Base-by-base conservation (phyloP, 2,797 vertebrate genomes). In the Melopsittacus undulatus region DNA sequence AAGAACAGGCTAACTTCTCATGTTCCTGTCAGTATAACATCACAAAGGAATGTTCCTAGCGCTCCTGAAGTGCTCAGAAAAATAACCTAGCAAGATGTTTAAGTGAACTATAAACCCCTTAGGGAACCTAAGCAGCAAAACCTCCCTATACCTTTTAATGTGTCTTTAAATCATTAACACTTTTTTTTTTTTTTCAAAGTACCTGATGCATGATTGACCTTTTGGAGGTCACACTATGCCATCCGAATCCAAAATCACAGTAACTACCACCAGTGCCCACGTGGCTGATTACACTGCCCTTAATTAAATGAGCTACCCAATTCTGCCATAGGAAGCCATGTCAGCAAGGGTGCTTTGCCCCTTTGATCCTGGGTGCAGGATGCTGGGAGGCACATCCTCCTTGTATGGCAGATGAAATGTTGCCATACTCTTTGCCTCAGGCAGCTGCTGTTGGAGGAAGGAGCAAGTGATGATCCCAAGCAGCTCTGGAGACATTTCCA, bases 361-460 rank as follows among this genome's bases (percentile, higher is more conserved):
- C 34, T 93, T 62, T 74, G 34, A 45, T 34, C 48, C 86, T 3
- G 3, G 18, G 8, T 1, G 5, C 49, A 45, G 72, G 62, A 36
- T 0, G 2, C 32, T 0, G 1, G 61, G 48, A 62, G 63, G 40
- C 42, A 75, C 34, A 69, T 40, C 23, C 9, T 81, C 42, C 40
- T 42, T 1, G 0, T 38, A 45, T 3, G 1, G 21, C 57, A 66
- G 38, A 67, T 86, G 69, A 64, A 83, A 64, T 3, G 11, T 0
- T 0, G 26, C 38, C 11, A 3, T 40, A 26, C 13, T 5, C 11
- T 29, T 77, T 0, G 0, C 45, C 17, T 63, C 5, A 3, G n/a
- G 51, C 3, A 3, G 20, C 59, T 48, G 43, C 30, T 38, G 2
- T 5, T 1, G 2, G 5, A 40, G 32, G 21, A 52, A 62, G 40